Evolutionary conservation across 2,888 invertebrate genomes (phyloP), one percentile per base, ranked within the genome.

Genomic region (Mesorhabditis spiculigera): DNA sequence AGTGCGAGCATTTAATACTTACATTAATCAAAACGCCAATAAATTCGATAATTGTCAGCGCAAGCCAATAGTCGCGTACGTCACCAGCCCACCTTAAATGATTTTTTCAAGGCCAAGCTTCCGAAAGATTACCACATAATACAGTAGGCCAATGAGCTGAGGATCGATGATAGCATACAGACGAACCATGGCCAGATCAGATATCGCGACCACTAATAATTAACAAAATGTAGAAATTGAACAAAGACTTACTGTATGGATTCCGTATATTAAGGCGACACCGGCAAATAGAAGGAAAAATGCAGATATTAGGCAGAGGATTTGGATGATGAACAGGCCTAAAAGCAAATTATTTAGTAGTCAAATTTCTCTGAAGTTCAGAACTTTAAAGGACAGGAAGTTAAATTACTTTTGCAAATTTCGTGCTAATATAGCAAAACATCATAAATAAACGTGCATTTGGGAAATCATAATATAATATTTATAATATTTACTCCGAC

Each of bases 291-390:
- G 76, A 1, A 86, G 76, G 70, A 86, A 86, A 71, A 86, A 86
- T n/a, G 82, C 78, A 41, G 78, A 73, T 61, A 86, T 85, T 45
- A 86, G 74, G 67, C 83, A 82, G 10, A 86, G 73, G 5, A 86
- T 80, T 79, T 86, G 86, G 68, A 86, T 79, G 10, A 86, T 78
- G 74, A 86, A 86, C n/a, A 85, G 71, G 28, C 82, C 85, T 85
- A 74, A 72, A 85, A 74, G 28, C 44, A 63, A 41, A 13, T 43
- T 45, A n/a, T 13, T 10, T 13, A 66, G 10, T 67, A 4, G 8
- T 63, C 16, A n/a, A 16, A 16, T 4, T 63, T n/a, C 16, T 63
- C 16, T 63, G 62, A 16, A n/a, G 58, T 28, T 28, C 28, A 28
- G 28, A 10, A 50, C n/a, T 50, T 13, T n/a, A 50, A n/a, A 50